Conservation (phyloP, 2,113 vertebrate species). For the Dasypus novemcinctus region DNA sequence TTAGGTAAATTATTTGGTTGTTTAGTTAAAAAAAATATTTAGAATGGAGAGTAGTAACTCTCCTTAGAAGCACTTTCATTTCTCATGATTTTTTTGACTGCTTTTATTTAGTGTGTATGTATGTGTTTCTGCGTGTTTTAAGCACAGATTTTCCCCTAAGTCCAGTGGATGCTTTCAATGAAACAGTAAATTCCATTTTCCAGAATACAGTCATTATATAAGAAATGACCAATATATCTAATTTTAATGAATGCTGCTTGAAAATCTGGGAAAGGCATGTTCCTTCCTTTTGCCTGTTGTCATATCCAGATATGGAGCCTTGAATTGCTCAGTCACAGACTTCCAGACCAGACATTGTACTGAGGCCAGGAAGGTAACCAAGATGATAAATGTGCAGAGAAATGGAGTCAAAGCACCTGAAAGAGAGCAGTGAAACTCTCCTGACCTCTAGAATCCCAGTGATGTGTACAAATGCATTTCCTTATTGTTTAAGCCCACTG, state of each 20-base stretch:
- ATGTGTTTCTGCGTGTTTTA: background rate
- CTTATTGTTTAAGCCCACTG: background rate
- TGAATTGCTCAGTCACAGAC: fast-evolving
- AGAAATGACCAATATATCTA: background rate
- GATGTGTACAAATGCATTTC: background rate
- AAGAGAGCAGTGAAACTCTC: background rate
- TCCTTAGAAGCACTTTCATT: background rate
- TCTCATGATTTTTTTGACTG: background rate
- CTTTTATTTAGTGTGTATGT: background rate
- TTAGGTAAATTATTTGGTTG: background rate
- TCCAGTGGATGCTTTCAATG: background rate
- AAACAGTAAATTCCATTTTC: background rate
- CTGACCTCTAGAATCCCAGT: background rate
- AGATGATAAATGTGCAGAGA: background rate
- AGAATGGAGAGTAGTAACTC: background rate
- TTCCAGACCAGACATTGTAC: background rate
- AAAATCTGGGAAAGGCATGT: background rate
- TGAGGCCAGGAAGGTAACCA: background rate
- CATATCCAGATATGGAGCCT: background rate
- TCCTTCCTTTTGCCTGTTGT: background rate
- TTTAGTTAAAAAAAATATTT: background rate
- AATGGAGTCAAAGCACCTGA: background rate
- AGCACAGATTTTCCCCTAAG: background rate
- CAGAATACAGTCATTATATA: background rate
- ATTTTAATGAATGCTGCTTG: background rate